Evolutionary conservation across 1,140 invertebrate genomes (phyloP), one percentile per base, ranked within the genome.

Genomic region (Bombus waltoni): DNA sequence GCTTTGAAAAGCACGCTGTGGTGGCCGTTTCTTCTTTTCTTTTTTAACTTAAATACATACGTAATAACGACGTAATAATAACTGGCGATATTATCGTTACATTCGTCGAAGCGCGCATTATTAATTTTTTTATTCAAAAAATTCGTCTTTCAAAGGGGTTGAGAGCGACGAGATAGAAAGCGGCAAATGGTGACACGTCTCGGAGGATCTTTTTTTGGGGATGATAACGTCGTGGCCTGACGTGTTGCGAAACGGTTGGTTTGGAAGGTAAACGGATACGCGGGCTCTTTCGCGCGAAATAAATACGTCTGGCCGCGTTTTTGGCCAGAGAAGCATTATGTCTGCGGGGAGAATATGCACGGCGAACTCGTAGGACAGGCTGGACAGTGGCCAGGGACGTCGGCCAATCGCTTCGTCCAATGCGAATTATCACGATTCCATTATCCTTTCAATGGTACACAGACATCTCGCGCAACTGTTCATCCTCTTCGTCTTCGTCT

Each of bases 251-350:
- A 87, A 89, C 25, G 65, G 47, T 68, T 47, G 32, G 25, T 71
- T 89, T 81, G 85, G 82, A 32, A 77, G 79, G 82, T 91, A 89
- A 90, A 88, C 81, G 87, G 79, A 92, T 86, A 89, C 85, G 74
- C 84, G 35, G 28, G 25, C 90, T 90, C 79, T 80, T 88, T 91
- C 90, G 81, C 80, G 87, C 85, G 85, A 93, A 92, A 93, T 93
- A 93, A 93, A 93, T 93, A 93, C 89, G 92, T 93, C 92, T 93
- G 86, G 92, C 85, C 81, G 91, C 80, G 85, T 91, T 91, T 92
- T 91, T 91, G 89, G 91, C 86, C 81, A 18, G 44, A 83, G 83
- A 76, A 81, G 86, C 71, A 92, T 93, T 91, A 93, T 92, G 90
- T 92, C 90, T 89, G 86, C 82, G 68, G 47, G 57, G 78, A 85